phyloP scores from a whole-genome alignment of 64 coral and sea anemone genomes.

The Acropora yongei region DNA sequence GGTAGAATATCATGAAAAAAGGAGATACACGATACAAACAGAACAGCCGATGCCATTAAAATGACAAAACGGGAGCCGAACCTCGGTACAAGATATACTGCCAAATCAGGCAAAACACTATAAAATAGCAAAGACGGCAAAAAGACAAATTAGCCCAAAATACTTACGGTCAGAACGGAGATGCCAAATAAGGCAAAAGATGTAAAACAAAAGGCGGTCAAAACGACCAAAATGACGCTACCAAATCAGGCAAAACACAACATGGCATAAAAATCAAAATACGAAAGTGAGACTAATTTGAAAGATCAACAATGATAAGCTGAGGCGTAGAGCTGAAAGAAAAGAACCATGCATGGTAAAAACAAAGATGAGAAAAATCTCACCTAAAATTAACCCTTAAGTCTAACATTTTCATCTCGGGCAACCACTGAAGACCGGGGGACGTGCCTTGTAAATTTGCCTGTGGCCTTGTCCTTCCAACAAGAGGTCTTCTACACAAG shows the following conservation, averaged over 20 bases:
- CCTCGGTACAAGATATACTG: not conserved
- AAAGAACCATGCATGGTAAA: too few relatives aligned
- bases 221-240: constrained; percentile 6
- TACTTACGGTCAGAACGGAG: not conserved
- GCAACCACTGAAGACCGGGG: not conserved
- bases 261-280: not conserved
- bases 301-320: not conserved
- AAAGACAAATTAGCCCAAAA: too few relatives aligned
- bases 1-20: not conserved
- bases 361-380: too few relatives aligned
- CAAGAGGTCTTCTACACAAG: not conserved
- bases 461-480: not conserved
- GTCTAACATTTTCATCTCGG: not conserved
- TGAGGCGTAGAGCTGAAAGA: too few relatives aligned
- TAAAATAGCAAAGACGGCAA: too few relatives aligned
- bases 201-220: constrained; percentile 9
- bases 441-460: not conserved
- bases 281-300: not conserved
- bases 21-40: not conserved
- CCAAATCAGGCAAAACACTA: too few relatives aligned
- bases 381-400: too few relatives aligned
- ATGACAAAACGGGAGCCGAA: not conserved
- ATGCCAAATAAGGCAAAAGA: not conserved
- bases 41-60: constrained; percentile 3
- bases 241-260: not conserved